A percentile compares a stretch with the other conserved stretches of the same genome.
phyloP scores from a whole-genome alignment of 2,888 invertebrate species.

The Diplazon laetatorius region DNA sequence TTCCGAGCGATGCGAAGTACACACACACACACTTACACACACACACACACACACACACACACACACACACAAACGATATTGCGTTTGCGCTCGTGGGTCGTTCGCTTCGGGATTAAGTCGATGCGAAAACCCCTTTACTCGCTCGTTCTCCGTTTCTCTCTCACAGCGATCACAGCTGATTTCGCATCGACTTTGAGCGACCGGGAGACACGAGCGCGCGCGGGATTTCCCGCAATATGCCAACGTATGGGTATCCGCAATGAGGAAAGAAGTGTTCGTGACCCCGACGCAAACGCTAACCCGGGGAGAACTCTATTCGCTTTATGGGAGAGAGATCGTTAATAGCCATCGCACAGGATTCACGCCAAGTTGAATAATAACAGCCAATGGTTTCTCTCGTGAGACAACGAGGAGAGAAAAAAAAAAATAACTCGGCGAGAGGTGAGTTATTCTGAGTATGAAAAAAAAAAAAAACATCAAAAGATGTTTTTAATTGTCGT shows the following conservation, averaged over 20 bases:
- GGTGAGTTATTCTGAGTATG: background rate
- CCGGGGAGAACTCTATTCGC: conserved; percentile 44
- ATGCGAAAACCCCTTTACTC: too few relatives aligned
- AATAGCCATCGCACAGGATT: conserved; percentile 68
- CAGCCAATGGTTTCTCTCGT: conserved; percentile 26
- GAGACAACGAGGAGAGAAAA: conserved; percentile 40
- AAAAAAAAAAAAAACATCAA: too few relatives aligned
- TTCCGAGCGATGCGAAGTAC: conserved; percentile 27
- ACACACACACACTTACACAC: conserved; percentile 27
- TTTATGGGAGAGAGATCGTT: conserved; percentile 70
- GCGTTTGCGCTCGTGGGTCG: too few relatives aligned
- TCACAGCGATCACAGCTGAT: too few relatives aligned
- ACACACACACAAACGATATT: background rate
- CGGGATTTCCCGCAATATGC: conserved; percentile 8
- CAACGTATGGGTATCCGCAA: conserved; percentile 51
- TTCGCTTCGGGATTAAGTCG: too few relatives aligned
- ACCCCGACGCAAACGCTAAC: conserved; percentile 27
- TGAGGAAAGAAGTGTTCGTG: conserved; percentile 53
- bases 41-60: too few relatives aligned
- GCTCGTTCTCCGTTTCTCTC: too few relatives aligned
- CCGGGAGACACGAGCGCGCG: conserved; percentile 4
- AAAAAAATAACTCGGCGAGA: conserved; percentile 27
- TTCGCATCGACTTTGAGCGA: conserved; percentile 22
- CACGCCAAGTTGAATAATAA: conserved; percentile 62
- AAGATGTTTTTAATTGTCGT: too few relatives aligned